These are phyloP conservation scores for Drosophila guanche DNA, from an alignment of 1,140 invertebrate genomes.

Conservation along the genomic window DNA sequence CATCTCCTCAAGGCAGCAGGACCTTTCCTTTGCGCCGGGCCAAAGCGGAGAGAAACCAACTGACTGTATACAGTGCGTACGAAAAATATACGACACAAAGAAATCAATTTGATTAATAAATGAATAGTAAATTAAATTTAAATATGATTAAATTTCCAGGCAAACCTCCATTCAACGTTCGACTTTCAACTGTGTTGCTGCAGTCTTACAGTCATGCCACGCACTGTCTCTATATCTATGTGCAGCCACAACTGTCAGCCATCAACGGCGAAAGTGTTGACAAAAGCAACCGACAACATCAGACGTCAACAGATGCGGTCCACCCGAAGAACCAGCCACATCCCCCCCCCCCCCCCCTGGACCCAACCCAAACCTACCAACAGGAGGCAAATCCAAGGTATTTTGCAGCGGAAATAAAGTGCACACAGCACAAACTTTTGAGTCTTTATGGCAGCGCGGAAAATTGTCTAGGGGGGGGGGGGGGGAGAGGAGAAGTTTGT, in stretches of 20 bases:
- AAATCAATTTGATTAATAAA: no score
- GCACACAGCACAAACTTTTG: constrained; percentile 68
- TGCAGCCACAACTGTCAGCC: constrained; percentile 53
- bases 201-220: background rate
- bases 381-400: constrained; percentile 71
- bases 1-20: constrained; percentile 25
- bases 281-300: constrained; percentile 77
- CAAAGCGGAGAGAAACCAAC: constrained; percentile 21
- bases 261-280: constrained; percentile 74
- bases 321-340: constrained; percentile 35
- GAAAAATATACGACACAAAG: background rate
- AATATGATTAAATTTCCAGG: no score
- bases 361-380: background rate
- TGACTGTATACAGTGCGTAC: constrained; percentile 15
- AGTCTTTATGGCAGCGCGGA: constrained; percentile 78
- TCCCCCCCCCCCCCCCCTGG: constrained; percentile 1
- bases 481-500: constrained; percentile 56
- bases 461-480: constrained; percentile 62
- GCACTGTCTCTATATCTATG: constrained; percentile 23
- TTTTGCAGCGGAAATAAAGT: constrained; percentile 79
- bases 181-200: background rate
- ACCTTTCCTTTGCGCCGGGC: constrained; percentile 24
- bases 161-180: background rate
- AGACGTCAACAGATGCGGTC: constrained; percentile 77
- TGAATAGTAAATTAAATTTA: background rate